Percentiles rank a stretch among this genome's conserved stretches.
Conservation (phyloP, 2,797 vertebrate genomes). For the Psittacula derbiana region DNA sequence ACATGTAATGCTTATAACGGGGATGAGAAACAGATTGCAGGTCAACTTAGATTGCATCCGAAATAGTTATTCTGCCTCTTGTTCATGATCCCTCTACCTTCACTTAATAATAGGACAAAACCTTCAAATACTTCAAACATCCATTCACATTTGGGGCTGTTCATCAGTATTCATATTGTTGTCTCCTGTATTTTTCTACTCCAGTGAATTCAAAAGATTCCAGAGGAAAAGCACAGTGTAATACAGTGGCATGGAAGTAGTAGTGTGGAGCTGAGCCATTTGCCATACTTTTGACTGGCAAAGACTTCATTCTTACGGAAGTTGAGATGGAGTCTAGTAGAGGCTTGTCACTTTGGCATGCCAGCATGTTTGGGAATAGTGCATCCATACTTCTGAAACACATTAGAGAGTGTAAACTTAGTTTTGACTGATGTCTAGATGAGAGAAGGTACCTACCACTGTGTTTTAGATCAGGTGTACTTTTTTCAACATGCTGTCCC, state of each 20-base stretch:
- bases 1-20: fast-evolving
- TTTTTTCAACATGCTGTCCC: background rate
- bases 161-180: background rate
- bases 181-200: background rate
- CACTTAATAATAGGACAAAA: background rate
- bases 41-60: fast-evolving
- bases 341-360: background rate
- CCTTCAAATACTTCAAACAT: background rate
- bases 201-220: background rate
- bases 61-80: background rate
- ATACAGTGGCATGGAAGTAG: background rate
- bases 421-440: background rate
- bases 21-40: background rate
- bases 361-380: background rate
- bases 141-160: background rate
- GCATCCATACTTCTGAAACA: background rate
- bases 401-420: background rate
- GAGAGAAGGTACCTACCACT: background rate
- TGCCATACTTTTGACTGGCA: background rate
- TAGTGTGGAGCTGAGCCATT: background rate
- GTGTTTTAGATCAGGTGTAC: background rate
- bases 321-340: background rate
- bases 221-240: background rate
- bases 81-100: background rate
- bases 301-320: fast-evolving